A percentile compares a stretch with the other conserved stretches of the same genome.
Conservation (phyloP, 2,113 vertebrate genomes). For the Platichthys stellatus region DNA sequence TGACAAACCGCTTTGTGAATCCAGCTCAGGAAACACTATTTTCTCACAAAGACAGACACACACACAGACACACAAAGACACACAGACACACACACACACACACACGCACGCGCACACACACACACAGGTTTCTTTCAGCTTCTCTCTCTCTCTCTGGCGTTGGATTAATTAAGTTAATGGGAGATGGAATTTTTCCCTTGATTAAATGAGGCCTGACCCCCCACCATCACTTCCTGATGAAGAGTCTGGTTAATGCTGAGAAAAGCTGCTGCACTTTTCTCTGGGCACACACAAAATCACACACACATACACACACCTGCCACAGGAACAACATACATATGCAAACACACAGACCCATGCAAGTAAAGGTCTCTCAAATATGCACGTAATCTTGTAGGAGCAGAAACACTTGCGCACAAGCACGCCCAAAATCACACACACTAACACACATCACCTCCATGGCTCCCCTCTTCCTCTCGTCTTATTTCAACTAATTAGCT, state of each 20-base stretch:
- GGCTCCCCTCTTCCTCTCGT: conserved; percentile 32
- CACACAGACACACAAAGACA: conserved; percentile 21
- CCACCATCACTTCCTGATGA: conserved; percentile 60
- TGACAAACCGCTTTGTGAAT: conserved; percentile 28
- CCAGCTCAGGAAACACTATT: conserved; percentile 11
- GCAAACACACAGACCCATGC: not conserved
- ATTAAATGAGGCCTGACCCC: conserved; percentile 78
- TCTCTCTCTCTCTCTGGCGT: conserved; percentile 37
- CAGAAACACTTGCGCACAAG: not conserved
- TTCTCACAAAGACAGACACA: conserved; percentile 13
- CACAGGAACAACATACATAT: conserved; percentile 20
- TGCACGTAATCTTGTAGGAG: not conserved
- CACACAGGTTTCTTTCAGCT: conserved; percentile 31
- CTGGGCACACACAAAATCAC: conserved; percentile 10
- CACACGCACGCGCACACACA: conserved; percentile 20
- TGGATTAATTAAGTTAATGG: conserved; percentile 81
- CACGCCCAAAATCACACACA: conserved; percentile 21
- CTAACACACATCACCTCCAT: conserved; percentile 31
- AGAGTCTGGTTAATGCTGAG: conserved; percentile 51
- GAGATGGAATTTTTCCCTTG: conserved; percentile 76
- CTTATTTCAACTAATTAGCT: conserved; percentile 70
- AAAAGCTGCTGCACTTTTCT: conserved; percentile 33
- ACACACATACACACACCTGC: conserved; percentile 1
- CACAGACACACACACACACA: conserved; percentile 17
- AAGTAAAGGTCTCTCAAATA: conserved; percentile 2